Percentiles rank a stretch among this genome's conserved stretches.
Evolutionary conservation across 2,888 invertebrate species (phyloP).

Genomic region (Rhimphoctona megacephalus): DNA sequence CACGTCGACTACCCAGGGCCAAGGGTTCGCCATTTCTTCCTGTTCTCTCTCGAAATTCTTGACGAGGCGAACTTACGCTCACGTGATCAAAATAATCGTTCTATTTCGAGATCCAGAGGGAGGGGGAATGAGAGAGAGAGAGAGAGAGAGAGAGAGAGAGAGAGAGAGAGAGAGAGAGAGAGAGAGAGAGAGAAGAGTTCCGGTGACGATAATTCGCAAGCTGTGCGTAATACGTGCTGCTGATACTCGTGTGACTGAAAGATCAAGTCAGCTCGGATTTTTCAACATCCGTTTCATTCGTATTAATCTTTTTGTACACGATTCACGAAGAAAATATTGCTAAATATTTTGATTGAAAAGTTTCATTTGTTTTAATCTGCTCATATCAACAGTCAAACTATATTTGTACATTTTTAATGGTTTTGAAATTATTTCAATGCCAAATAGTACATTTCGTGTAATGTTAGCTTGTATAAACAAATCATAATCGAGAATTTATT

Average conservation of each 20-base stretch:
- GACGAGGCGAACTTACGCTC: conserved; percentile 48
- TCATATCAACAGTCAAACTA: neutral
- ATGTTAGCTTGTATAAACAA: neutral
- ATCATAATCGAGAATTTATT: neutral
- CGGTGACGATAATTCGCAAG: conserved; percentile 63
- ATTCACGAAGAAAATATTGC: neutral
- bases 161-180: conserved; percentile 26
- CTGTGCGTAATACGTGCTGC: conserved; percentile 38
- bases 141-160: conserved; percentile 11
- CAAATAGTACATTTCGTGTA: neutral
- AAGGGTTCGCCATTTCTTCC: conserved; percentile 58
- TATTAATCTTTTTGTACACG: conserved; percentile 37
- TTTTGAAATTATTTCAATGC: neutral
- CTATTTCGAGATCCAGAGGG: conserved; percentile 50
- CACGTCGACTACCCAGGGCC: conserved; percentile 59
- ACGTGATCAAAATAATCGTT: conserved; percentile 62
- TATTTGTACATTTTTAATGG: neutral
- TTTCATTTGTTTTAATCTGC: neutral
- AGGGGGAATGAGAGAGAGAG: conserved; percentile 3
- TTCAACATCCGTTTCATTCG: conserved; percentile 43
- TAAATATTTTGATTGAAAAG: neutral
- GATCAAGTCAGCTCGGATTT: conserved; percentile 13
- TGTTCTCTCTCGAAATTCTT: conserved; percentile 49
- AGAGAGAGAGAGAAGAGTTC: too few species aligned
- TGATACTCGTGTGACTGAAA: conserved; percentile 17